These are phyloP conservation scores for Papilio glaucus DNA, from an alignment of 1,140 invertebrate genomes.

Conservation along the genomic window DNA sequence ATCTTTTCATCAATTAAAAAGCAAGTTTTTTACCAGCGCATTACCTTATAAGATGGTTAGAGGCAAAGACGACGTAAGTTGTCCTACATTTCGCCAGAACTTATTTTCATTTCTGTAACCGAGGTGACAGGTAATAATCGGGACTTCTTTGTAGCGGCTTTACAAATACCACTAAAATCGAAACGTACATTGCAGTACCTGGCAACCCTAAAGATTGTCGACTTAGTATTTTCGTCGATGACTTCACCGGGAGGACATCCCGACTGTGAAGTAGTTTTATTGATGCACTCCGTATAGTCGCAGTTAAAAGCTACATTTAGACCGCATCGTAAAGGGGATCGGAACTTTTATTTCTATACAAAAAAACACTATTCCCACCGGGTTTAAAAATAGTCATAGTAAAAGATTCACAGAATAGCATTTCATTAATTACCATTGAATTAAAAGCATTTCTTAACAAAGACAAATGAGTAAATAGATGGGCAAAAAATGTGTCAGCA, in stretches of 20 bases:
- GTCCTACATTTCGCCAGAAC: not conserved
- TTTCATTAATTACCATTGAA: not conserved
- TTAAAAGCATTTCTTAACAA: too few relatives aligned
- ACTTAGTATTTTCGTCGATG: conserved; percentile 66
- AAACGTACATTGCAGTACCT: too few relatives aligned
- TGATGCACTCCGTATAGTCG: conserved; percentile 7
- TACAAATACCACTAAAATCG: too few relatives aligned
- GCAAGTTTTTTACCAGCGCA: not conserved
- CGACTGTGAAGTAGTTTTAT: not conserved
- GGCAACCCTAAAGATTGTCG: conserved; percentile 45
- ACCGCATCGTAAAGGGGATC: conserved; percentile 5
- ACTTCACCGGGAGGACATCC: conserved; percentile 57
- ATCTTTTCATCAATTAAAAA: too few relatives aligned
- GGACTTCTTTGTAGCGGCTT: too few relatives aligned
- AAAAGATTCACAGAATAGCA: not conserved
- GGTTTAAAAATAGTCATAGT: conserved; percentile 15
- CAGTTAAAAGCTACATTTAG: conserved; percentile 29
- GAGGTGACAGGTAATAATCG: too few relatives aligned
- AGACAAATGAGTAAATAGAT: too few relatives aligned
- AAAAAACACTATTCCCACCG: not conserved
- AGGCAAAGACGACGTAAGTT: not conserved
- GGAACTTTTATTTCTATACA: not conserved
- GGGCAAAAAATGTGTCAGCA: too few relatives aligned
- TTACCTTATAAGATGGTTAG: not conserved
- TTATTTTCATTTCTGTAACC: too few relatives aligned